Percentiles rank a stretch among this genome's conserved stretches.
Conservation (phyloP, 2,888 invertebrate genomes). For the Rugalucina vietnamica region DNA sequence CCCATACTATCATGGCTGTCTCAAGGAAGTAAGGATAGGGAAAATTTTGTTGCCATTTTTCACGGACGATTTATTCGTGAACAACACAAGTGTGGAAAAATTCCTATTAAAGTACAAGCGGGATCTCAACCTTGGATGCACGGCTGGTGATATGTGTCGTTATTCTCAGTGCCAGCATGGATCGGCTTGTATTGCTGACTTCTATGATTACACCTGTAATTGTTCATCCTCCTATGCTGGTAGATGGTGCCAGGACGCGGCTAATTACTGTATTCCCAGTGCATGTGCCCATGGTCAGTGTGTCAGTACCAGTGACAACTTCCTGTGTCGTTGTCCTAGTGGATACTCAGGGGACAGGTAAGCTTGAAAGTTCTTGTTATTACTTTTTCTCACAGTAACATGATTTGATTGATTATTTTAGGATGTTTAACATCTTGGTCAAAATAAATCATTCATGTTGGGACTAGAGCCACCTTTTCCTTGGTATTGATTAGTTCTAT, state of each 20-base stretch:
- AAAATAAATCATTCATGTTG: too few species aligned
- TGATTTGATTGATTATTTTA: too few species aligned
- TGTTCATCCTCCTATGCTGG: constrained; percentile 77
- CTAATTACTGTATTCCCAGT: constrained; percentile 91
- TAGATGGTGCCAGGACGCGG: constrained; percentile 84
- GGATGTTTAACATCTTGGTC: too few species aligned
- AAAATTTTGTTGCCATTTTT: constrained; percentile 93
- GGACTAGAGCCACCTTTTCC: too few species aligned
- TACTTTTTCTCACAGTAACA: too few species aligned
- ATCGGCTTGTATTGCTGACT: constrained; percentile 85
- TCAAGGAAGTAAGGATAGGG: constrained; percentile 94
- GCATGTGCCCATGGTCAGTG: constrained; percentile 85
- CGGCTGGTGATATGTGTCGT: constrained; percentile 44
- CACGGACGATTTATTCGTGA: constrained; percentile 85
- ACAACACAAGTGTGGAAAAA: constrained; percentile 67
- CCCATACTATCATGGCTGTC: constrained; percentile 89
- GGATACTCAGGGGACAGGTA: constrained; percentile 76
- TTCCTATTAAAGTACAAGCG: constrained; percentile 50
- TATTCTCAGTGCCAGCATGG: constrained; percentile 87
- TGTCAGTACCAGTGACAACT: constrained; percentile 67
- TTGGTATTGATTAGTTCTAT: too few species aligned
- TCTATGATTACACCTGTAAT: constrained; percentile 77
- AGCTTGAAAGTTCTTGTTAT: too few species aligned
- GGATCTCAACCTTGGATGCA: constrained; percentile 48
- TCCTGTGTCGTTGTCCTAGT: constrained; percentile 72